Base-by-base conservation (phyloP, 1,140 invertebrate genomes). In the Marisa cornuarietis region DNA sequence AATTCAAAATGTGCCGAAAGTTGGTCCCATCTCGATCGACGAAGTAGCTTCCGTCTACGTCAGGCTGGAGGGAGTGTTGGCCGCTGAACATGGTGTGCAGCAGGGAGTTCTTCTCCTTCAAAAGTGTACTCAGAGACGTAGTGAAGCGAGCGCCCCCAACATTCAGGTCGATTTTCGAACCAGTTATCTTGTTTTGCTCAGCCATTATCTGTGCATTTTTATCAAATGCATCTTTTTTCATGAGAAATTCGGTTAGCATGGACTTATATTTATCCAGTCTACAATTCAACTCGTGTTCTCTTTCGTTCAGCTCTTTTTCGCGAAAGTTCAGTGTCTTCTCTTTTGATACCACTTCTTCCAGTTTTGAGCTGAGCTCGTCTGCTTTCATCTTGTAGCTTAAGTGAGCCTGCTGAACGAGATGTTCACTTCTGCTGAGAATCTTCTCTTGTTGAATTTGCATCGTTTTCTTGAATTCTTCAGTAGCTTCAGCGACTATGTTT, bases 61-160 rank as follows among this genome's bases (percentile, higher is more conserved):
- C 78, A 20, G 58, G 62, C 51, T 84, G 77, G 10, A 87, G 11
- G 14, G 76, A 26, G 71, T 88, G 83, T 54, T 83, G 80, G 8
- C 87, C 87, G 79, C 82, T 83, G 69, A 89, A 89, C 87, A 88
- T 87, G 51, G 74, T 63, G 22, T 83, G 83, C 42, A 88, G 74
- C 76, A 85, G 77, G 51, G 85, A 87, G 10, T 85, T 83, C 58
- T 80, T 76, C 42, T 85, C 83, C 62, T 83, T 82, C 20, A 72
- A 75, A n/a, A 89, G n/a, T 31, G 87, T 88, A 63, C 76, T 74
- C 16, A 85, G 22, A 22, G 83, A 81, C 26, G 88, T 89, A 31
- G 81, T 84, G 79, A 78, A 88, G n/a, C 76, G 58, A 49, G 78
- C 58, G 22, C 87, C 87, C 18, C 87, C 87, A 54, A 88, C 83